Evolutionary conservation across 2,113 vertebrate genomes (phyloP).

Genomic region (Mastomys natalensis): DNA sequence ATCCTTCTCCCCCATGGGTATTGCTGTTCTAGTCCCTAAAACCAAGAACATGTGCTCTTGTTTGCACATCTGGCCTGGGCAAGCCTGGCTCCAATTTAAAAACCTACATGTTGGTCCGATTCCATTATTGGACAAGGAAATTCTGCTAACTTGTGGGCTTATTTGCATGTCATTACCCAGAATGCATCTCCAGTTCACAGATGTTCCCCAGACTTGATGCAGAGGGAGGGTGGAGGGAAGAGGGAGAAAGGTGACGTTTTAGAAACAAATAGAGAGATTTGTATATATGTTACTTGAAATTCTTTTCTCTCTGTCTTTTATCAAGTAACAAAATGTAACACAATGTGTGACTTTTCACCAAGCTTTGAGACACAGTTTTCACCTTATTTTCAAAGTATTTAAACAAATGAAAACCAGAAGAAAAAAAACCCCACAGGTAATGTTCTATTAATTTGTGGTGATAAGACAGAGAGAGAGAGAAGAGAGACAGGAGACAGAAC

Average conservation of each 20-base stretch:
- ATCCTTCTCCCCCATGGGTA: not conserved
- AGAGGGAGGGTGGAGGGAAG: not conserved
- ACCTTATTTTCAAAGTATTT: slow-evolving; percentile 82
- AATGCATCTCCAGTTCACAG: slow-evolving; percentile 72
- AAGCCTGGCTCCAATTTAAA: slow-evolving; percentile 78
- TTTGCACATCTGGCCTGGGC: slow-evolving; percentile 63
- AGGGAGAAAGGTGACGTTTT: slow-evolving; percentile 56
- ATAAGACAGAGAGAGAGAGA: not conserved
- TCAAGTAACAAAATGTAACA: slow-evolving; percentile 77
- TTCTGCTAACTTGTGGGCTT: slow-evolving; percentile 75
- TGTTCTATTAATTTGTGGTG: slow-evolving; percentile 78
- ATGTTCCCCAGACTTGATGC: slow-evolving; percentile 78
- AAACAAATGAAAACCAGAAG: slow-evolving; percentile 80
- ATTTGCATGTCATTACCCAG: slow-evolving; percentile 82
- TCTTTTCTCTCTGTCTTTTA: slow-evolving; percentile 69
- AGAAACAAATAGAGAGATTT: slow-evolving; percentile 78
- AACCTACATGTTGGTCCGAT: slow-evolving; percentile 72
- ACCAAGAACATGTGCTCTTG: slow-evolving; percentile 53
- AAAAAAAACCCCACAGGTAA: slow-evolving; percentile 17
- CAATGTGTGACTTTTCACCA: slow-evolving; percentile 73
- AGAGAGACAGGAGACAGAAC: not conserved
- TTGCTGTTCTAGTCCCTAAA: not conserved
- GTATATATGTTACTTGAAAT: slow-evolving; percentile 70
- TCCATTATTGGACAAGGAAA: slow-evolving; percentile 82
- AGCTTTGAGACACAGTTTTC: slow-evolving; percentile 76